Evolutionary conservation across 2,888 invertebrate species (phyloP), one percentile per base, ranked within the genome.

Genomic region (Gisinianus flammeolus): DNA sequence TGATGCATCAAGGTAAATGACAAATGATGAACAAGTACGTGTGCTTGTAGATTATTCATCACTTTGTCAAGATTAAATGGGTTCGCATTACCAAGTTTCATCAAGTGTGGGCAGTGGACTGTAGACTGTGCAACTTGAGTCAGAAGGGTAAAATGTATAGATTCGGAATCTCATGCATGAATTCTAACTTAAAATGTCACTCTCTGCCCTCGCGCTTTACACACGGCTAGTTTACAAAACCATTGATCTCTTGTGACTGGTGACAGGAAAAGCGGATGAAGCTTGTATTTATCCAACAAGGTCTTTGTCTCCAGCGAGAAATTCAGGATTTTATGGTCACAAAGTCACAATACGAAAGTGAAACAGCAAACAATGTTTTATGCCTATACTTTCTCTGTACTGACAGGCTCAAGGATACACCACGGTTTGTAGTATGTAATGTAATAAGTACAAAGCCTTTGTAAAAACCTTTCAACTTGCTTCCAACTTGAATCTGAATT

Each of bases 301-400:
- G 73, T 73, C 73, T 62, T 62, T 73, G 62, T 35, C 73, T 73
- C 73, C 73, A 62, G 73, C 44, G 35, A 33, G 33, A 73, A 73
- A 73, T 66, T 73, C 26, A 12, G 31, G 19, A 73, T 73, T 70
- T 70, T n/a, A 70, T 70, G 70, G 70, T 70, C 12, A 6, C 54
- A 70, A 16, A 62, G 24, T 24, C 58, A 24, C 62, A 62, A 44
- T 44, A 44, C 12, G 19, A 35, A 44, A 44, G 19, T 35, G 35
- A 8, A 35, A 12, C 6, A 44, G 44, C 44, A 44, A 6, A 44
- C n/a, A n/a, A n/a, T n/a, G n/a, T 44, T 44, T 44, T 44, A 4
- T 44, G 16, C 44, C 44, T 44, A 19, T 44, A 12, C 19, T 12
- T 44, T 16, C 16, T 44, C 44, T 44, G 44, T 44, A 4, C 8